Evolutionary conservation across 2,113 vertebrate species (phyloP), one percentile per base, ranked within the genome.

Genomic region (Embiotoca jacksoni): DNA sequence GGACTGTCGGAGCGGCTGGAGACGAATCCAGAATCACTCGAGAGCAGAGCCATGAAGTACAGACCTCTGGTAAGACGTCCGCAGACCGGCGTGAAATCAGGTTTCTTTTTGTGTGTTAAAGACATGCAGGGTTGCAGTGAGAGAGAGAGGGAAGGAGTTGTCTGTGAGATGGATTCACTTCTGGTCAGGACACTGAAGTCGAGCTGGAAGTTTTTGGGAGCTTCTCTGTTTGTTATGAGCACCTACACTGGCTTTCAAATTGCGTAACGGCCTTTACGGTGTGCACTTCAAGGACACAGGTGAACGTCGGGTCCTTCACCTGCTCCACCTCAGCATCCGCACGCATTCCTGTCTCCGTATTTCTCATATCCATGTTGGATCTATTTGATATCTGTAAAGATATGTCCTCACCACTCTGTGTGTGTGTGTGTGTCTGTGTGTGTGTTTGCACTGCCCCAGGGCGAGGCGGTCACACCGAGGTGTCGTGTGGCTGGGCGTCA

Each of bases 31-130:
- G 8, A 9, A 76, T 68, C 53, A 33, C 14, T 68, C 0, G 7
- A 89, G 59, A 84, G 83, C 60, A 53, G 82, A 84, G 59, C 63
- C 86, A 92, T 92, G 91, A 93, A 92, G 83, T 92, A 93, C 88
- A 91, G 91, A 92, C 76, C 88, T 53, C 5, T 82, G 92, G 92
- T 93, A 82, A 92, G 88, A 73, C 41, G 2, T 11, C 30, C 2
- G 15, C 7, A 14, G 73, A 31, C 23, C 6, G 5, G 3, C 6
- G 14, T 13, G 6, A 11, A 16, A 31, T 47, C 5, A 14, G 57
- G 23, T 1, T 30, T 23, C 4, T 53, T 67, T 32, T 16, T 16
- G 5, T 16, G 37, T 4, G 49, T 71, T 5, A 7, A 37, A 37
- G 50, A 31, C 53, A 6, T 58, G 72, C 52, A 75, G 55, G 67